Base-by-base conservation (phyloP, 2,113 vertebrate genomes). In the Malurus cyaneus region DNA sequence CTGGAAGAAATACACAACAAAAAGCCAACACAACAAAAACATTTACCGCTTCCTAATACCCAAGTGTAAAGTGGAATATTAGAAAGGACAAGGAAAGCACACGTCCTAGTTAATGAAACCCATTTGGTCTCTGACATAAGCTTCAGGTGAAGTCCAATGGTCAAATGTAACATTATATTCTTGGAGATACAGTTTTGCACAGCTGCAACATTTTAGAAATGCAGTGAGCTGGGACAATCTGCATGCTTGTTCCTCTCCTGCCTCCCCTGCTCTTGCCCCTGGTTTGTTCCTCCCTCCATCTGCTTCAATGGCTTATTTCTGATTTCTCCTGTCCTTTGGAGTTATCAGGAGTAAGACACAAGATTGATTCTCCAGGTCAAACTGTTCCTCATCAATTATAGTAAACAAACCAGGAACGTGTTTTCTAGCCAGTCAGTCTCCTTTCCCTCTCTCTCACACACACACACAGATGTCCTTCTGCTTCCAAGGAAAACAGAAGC, bases 281-380 rank as follows among this genome's bases (percentile, higher is more conserved):
- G 80, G 21, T 80, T 88, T 83, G 60, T 88, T 87, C 47, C 19
- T 91, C 53, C 16, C 34, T 79, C 70, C n/a, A 36, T 60, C 72
- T 90, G 52, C 60, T 66, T 88, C 79, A 86, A n/a, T 83, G 67
- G 31, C 44, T 90, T 90, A 86, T 52, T 96, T 94, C 83, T 96
- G 82, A 92, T 93, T 93, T 93, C 72, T 94, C 46, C 57, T 95
- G 88, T 92, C 92, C 93, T 96, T 95, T 88, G 46, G 41, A 92
- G 82, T 92, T 96, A 95, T 82, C 93, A 93, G 67, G 85, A 96
- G 64, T 78, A 93, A 96, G 93, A 88, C 85, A 96, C 64, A 89
- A 88, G 93, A 96, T 95, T 97, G 96, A 97, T 96, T 96, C 89
- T 90, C 29, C 76, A 60, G 94, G 94, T 97, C 91, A 96, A 95